Conservation (phyloP, 2,113 vertebrate genomes). For the Lagenorhynchus albirostris region DNA sequence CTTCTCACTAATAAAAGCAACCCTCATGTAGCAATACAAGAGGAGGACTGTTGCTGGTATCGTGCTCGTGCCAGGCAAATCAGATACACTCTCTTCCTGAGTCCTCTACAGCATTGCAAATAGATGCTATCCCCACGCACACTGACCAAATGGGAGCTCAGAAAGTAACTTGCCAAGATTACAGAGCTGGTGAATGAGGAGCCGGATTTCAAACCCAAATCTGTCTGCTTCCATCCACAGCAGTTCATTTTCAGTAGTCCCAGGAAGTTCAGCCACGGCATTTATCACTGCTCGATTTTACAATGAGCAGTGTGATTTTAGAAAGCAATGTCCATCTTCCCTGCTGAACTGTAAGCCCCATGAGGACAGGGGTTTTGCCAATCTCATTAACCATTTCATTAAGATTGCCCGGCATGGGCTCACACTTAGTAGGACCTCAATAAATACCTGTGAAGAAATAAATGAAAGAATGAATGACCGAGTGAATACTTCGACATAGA, state of each 20-base stretch:
- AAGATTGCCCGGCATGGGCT: background rate
- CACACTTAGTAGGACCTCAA: too few species aligned
- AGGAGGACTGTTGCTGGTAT: rapidly evolving
- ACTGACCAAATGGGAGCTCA: background rate
- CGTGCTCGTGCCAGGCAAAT: rapidly evolving
- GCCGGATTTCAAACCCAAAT: background rate
- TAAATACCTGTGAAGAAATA: background rate
- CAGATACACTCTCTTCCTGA: rapidly evolving
- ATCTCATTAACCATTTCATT: background rate
- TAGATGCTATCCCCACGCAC: too few species aligned
- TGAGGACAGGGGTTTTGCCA: too few species aligned
- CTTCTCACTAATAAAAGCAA: too few species aligned
- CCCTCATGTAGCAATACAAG: rapidly evolving
- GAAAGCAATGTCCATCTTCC: background rate
- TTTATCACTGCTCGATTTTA: background rate
- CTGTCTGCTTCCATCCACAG: background rate
- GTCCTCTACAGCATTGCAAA: too few species aligned
- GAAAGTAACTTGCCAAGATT: background rate
- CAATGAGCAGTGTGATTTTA: too few species aligned
- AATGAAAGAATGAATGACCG: background rate
- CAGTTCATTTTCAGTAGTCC: background rate
- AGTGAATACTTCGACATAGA: background rate
- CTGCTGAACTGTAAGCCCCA: background rate
- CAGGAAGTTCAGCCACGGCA: too few species aligned
- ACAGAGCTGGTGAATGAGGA: too few species aligned